A percentile compares a stretch with the other conserved stretches of the same genome.
Evolutionary conservation across 2,797 vertebrate species (phyloP).

Genomic region (Halcyon smyrnensis): DNA sequence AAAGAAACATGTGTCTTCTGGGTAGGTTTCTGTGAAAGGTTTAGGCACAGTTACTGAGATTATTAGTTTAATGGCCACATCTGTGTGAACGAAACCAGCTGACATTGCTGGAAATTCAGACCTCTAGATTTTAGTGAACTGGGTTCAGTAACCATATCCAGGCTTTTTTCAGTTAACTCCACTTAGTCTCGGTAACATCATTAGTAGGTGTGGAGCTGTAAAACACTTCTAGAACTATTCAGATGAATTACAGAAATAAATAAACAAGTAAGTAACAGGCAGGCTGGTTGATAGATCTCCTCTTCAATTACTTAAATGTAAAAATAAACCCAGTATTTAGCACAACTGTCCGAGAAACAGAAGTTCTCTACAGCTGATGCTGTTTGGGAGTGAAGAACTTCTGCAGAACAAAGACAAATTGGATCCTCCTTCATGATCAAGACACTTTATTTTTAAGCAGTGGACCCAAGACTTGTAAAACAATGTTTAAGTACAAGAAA

Average conservation of each 20-base stretch:
- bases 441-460: background rate
- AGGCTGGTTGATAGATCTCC: background rate
- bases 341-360: background rate
- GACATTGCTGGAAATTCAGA: background rate
- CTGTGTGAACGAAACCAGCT: background rate
- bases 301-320: background rate
- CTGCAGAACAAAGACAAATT: background rate
- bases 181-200: background rate
- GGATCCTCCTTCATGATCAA: background rate
- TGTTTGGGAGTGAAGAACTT: background rate
- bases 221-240: background rate
- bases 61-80: background rate
- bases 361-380: background rate
- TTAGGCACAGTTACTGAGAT: background rate
- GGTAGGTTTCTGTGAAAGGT: conserved; percentile 13
- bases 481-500: background rate
- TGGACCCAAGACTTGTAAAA: background rate
- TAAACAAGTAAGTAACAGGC: background rate
- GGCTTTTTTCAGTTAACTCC: background rate
- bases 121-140: background rate
- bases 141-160: background rate
- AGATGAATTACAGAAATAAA: background rate
- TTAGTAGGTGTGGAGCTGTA: background rate
- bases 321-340: background rate
- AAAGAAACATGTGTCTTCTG: conserved; percentile 47